These are phyloP conservation scores for Aramus guarauna DNA, from an alignment of 2,113 vertebrate genomes.

Conservation along the genomic window DNA sequence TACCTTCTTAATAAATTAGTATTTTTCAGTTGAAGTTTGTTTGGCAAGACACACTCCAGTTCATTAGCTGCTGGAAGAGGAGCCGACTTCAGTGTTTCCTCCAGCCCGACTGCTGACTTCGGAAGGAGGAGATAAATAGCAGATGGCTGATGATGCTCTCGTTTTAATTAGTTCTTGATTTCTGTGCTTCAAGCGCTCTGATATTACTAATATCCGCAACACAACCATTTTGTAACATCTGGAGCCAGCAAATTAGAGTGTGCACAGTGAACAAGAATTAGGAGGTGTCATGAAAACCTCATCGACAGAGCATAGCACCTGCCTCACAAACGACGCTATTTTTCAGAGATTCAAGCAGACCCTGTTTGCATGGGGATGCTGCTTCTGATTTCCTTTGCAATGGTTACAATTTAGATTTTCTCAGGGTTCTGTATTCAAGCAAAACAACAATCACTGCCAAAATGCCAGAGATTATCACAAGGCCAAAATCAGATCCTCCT, in stretches of 20 bases:
- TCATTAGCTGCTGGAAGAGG: slow-evolving; percentile 38
- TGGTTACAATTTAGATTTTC: not conserved
- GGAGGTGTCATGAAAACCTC: not conserved
- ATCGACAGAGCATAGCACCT: not conserved
- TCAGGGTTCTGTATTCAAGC: not conserved
- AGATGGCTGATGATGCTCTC: slow-evolving; percentile 15
- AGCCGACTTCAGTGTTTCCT: not conserved
- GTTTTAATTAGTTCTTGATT: not conserved
- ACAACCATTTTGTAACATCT: not conserved
- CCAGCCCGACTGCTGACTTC: not conserved
- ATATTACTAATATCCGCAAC: not conserved
- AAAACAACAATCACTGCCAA: not conserved
- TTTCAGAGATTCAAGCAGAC: not conserved
- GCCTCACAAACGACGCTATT: not conserved
- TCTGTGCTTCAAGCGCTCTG: not conserved
- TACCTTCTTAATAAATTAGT: slow-evolving; percentile 66
- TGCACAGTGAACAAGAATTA: not conserved
- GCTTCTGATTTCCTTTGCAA: not conserved
- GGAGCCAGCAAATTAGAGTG: not conserved
- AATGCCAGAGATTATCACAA: not conserved
- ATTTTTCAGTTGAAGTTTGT: slow-evolving; percentile 38
- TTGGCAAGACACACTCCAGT: slow-evolving; percentile 50
- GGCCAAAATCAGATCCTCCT: not conserved
- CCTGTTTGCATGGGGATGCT: not conserved
- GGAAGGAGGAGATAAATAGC: slow-evolving; percentile 7